Evolutionary conservation across 2,113 vertebrate species (phyloP).

Genomic region (Sitta europaea): DNA sequence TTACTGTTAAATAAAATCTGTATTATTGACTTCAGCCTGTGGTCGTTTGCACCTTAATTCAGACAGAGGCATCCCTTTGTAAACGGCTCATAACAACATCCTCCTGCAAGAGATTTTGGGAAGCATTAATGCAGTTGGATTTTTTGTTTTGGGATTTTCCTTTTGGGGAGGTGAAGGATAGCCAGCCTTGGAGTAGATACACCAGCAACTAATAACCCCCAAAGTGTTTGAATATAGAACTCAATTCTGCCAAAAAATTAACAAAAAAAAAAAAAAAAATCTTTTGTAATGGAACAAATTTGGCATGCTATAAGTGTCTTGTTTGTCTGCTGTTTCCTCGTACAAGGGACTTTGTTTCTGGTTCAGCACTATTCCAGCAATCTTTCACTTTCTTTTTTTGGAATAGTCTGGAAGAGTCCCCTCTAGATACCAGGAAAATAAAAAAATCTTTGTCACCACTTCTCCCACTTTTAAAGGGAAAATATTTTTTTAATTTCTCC

Average conservation of each 20-base stretch:
- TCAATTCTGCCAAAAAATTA: not conserved
- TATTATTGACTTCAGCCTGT: accelerated
- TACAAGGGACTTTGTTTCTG: not conserved
- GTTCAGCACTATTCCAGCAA: not conserved
- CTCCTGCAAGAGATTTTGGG: not conserved
- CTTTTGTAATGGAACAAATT: not conserved
- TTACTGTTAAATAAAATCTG: not conserved
- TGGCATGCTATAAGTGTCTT: not conserved
- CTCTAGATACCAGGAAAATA: not conserved
- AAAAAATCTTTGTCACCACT: not conserved
- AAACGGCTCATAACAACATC: too few relatives aligned
- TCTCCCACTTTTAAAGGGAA: not conserved
- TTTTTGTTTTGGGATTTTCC: not conserved
- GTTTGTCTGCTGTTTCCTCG: not conserved
- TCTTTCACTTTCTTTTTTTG: not conserved
- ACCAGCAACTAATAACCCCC: not conserved
- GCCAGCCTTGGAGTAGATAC: not conserved
- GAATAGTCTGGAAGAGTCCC: not conserved
- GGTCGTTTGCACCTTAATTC: accelerated
- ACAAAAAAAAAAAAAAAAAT: not conserved
- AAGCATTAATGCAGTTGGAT: not conserved
- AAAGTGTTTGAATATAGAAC: not conserved
- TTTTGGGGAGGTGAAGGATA: not conserved
- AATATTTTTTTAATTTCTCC: not conserved
- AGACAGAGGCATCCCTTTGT: not conserved